Conservation (phyloP, 2,888 invertebrate species). For the Leptopilina syphax region DNA sequence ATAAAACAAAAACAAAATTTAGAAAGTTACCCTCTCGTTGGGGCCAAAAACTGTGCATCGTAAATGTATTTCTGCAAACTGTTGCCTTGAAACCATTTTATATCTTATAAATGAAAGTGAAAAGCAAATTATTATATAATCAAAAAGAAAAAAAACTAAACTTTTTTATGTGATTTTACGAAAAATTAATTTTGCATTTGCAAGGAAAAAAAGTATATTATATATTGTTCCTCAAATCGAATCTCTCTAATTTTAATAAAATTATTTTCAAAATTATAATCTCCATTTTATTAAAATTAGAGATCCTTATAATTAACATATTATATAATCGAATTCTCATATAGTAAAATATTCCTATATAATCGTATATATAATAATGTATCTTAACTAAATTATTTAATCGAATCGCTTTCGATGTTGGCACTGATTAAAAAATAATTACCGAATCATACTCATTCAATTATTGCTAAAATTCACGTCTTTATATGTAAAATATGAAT, state of each 20-base stretch:
- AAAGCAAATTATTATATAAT: constrained; percentile 9
- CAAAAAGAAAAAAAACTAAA: background rate
- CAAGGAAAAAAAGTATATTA: background rate
- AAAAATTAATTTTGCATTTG: constrained; percentile 16
- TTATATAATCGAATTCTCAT: background rate
- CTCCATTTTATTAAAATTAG: constrained; percentile 8
- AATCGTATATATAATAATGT: background rate
- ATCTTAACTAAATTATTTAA: constrained; percentile 25
- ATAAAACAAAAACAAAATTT: constrained; percentile 15
- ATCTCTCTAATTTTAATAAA: constrained; percentile 33
- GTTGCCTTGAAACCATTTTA: constrained; percentile 35
- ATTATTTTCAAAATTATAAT: background rate
- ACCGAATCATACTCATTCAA: constrained; percentile 17
- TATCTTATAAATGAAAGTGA: constrained; percentile 30
- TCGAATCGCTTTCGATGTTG: constrained; percentile 42
- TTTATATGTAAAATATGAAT: background rate
- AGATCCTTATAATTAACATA: background rate
- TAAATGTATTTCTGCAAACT: constrained; percentile 32
- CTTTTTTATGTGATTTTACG: constrained; percentile 2
- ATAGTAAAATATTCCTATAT: background rate
- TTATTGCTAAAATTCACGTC: background rate
- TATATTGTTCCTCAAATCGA: background rate
- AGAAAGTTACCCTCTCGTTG: constrained; percentile 32
- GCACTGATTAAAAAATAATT: constrained; percentile 35
- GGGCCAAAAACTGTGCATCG: constrained; percentile 30